Evolutionary conservation across 1,140 invertebrate species (phyloP), one percentile per base, ranked within the genome.

Genomic region (Lepidurus couesii): DNA sequence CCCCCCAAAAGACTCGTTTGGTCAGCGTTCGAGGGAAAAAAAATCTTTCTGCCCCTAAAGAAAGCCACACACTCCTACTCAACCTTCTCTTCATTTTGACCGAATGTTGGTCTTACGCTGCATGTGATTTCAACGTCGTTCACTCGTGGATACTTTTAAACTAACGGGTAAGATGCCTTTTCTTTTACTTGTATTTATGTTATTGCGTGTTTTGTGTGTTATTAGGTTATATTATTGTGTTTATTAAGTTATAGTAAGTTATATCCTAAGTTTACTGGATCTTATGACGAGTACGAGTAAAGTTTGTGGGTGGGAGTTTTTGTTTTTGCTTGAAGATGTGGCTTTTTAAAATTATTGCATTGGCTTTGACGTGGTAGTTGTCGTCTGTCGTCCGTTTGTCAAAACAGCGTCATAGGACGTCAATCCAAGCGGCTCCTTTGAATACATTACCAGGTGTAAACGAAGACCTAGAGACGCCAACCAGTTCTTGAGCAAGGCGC

Each of bases 361-460:
- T 16, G 16, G 13, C 21, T 65, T 65, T 65, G 53, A 65, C 53
- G 16, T 65, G 53, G n/a, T 21, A 13, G 21, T 21, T 65, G 53
- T 65, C 53, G 21, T 21, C 53, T 65, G 53, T 65, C 53, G 53
- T 65, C 53, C 16, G 21, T 65, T 65, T 65, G 53, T 65, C 53
- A 65, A 34, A 65, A 65, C 53, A 65, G 53, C 53, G 21, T 65
- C 53, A 21, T 21, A 65, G 53, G 53, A 65, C 53, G 53, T 65
- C 53, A 65, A 21, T 21, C 53, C 53, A 13, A 3, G 53, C 53
- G 53, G 53, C 53, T 65, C 21, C 53, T 65, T 65, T 65, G 53
- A 65, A 65, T 9, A 7, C 53, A 65, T 65, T 65, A 65, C 16
- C 34, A 65, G 53, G 53, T 65, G 53, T 21, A 21, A 65, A 65